Base-by-base conservation (phyloP, 2,888 invertebrate species). In the Coremacera marginata region DNA sequence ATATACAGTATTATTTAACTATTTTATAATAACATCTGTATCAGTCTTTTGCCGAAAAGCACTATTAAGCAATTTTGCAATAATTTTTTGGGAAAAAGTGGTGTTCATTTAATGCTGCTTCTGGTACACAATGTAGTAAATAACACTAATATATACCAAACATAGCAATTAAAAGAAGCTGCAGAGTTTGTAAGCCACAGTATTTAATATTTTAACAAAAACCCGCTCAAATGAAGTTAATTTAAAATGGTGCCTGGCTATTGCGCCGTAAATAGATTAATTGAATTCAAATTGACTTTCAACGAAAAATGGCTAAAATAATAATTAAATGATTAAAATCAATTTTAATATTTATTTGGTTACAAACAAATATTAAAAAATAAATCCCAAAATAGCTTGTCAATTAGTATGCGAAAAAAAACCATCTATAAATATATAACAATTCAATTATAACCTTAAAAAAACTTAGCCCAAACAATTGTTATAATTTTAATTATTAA, bases 271-370 rank as follows among this genome's bases (percentile, higher is more conserved):
- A 25, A 60, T 60, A 27, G 14, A 7, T 44, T 2, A 11, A 14
- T 14, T n/a, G n/a, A n/a, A 60, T 60, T 25, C 34, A 34, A 34
- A 16, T 63, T 31, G 31, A 63, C 14, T 63, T 27, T n/a, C 5
- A 34, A 16, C 55, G 8, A 9, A 7, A 19, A 52, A 5, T 52
- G 62, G 62, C 62, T 62, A n/a, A 31, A 34, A 63, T 63, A 2
- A 34, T 63, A 63, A 63, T 63, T 63, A 63, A 63, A n/a, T 63
- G 63, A 63, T 63, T 63, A 63, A 63, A 34, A 63, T 63, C 63
- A 63, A 63, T 63, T 16, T 5, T 5, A 34, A 55, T 52, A 52
- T 52, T 51, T 16, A 52, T n/a, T 19, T n/a, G 52, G 8, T 55
- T 8, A 5, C 55, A 4, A 19, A 5, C 7, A 8, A 2, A 8